A percentile compares a stretch with the other conserved stretches of the same genome.
phyloP scores from a whole-genome alignment of 2,888 invertebrate genomes.

The Ophioninae sp. region DNA sequence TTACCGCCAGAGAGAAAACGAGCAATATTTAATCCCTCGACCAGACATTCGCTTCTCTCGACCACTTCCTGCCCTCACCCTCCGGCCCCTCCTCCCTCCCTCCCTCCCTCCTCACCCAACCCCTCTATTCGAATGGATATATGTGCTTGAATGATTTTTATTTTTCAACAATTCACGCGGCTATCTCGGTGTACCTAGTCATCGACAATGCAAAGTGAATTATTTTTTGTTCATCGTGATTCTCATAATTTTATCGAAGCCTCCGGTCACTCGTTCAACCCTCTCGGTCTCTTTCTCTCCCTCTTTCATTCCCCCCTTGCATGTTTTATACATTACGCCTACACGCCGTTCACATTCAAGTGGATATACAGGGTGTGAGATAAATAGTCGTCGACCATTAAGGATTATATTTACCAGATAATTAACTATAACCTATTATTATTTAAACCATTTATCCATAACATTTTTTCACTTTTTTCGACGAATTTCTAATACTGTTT shows the following conservation, averaged over 20 bases:
- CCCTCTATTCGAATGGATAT: conserved; percentile 49
- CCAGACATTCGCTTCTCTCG: background rate
- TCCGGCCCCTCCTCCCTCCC: conserved; percentile 44
- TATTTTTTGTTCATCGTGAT: conserved; percentile 66
- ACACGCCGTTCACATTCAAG: conserved; percentile 46
- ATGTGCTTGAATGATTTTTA: conserved; percentile 49
- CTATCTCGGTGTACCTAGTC: conserved; percentile 44
- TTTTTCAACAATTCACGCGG: conserved; percentile 32
- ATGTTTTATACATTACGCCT: conserved; percentile 16
- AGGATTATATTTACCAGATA: background rate
- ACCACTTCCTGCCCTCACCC: conserved; percentile 10
- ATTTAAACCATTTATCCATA: no score
- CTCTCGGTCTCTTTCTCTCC: conserved; percentile 17
- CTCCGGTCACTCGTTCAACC: conserved; percentile 2
- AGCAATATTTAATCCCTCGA: conserved; percentile 13
- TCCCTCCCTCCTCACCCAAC: conserved; percentile 50
- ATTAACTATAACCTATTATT: no score
- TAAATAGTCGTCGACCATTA: background rate
- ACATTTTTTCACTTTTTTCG: no score
- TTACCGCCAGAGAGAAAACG: conserved; percentile 26
- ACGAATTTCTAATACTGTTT: no score
- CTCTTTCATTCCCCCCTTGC: conserved; percentile 23
- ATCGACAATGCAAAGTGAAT: conserved; percentile 66
- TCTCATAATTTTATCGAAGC: conserved; percentile 66
- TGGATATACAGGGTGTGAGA: background rate